Conservation (phyloP, 1,140 invertebrate species). For the Trachelipus rathkii region DNA sequence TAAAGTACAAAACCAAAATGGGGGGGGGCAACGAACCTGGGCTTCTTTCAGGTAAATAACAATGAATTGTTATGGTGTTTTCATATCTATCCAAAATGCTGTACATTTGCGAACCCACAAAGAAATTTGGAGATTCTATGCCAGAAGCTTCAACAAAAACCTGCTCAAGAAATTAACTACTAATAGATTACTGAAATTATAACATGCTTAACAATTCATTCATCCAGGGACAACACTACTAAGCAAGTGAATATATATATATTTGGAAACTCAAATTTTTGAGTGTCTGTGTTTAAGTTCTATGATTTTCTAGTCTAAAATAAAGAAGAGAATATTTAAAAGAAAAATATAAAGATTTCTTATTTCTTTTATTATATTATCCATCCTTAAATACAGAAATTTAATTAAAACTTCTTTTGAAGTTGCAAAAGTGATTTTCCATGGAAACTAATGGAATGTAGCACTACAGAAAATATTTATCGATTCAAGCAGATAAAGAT, state of each 20-base stretch:
- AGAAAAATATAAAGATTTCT: too few relatives aligned
- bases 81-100: conserved; percentile 40
- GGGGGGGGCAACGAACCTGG: conserved; percentile 23
- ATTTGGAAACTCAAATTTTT: too few relatives aligned
- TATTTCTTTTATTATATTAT: too few relatives aligned
- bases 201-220: background rate
- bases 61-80: conserved; percentile 45
- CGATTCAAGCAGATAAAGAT: too few relatives aligned
- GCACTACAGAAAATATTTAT: too few relatives aligned
- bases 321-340: background rate
- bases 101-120: conserved; percentile 40
- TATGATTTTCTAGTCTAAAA: background rate
- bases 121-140: conserved; percentile 35
- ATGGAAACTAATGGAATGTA: too few relatives aligned
- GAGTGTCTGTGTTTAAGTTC: too few relatives aligned
- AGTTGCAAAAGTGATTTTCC: too few relatives aligned
- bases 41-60: conserved; percentile 39
- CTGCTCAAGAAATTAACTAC: conserved; percentile 49
- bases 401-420: too few relatives aligned
- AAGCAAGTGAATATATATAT: background rate
- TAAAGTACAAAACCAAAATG: too few relatives aligned
- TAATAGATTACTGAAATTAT: conserved; percentile 7
- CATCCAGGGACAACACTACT: background rate
- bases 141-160: conserved; percentile 54
- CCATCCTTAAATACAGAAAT: too few relatives aligned